Evolutionary conservation across 2,797 vertebrate genomes (phyloP).

Genomic region (Brachymystax lenok): DNA sequence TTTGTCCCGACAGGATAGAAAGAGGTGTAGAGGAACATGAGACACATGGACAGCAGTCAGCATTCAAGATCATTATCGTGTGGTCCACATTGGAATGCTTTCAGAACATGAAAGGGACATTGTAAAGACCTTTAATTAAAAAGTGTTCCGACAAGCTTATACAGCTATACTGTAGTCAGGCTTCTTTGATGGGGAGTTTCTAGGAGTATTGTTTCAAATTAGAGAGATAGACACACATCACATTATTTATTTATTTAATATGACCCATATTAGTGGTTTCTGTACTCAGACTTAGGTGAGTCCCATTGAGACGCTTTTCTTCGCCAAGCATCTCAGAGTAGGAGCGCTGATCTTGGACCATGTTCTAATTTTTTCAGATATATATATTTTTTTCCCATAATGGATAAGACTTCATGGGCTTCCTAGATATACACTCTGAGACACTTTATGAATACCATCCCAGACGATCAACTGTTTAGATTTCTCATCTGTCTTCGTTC

Average conservation of each 20-base stretch:
- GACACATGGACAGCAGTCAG: conserved; percentile 65
- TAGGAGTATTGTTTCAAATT: conserved; percentile 66
- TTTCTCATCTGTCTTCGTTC: too few species aligned
- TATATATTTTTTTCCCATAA: neutral
- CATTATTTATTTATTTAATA: conserved; percentile 72
- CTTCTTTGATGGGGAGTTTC: neutral
- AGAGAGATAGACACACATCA: conserved; percentile 46
- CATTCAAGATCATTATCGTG: conserved; percentile 52
- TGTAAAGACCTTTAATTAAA: conserved; percentile 62
- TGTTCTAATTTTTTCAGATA: too few species aligned
- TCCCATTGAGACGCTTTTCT: conserved; percentile 1
- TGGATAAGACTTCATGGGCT: too few species aligned
- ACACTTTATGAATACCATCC: too few species aligned
- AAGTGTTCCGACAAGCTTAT: conserved; percentile 55
- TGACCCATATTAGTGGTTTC: conserved; percentile 39
- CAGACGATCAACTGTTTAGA: too few species aligned
- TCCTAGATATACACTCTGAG: too few species aligned
- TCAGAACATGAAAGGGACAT: conserved; percentile 66
- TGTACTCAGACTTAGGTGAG: conserved; percentile 56
- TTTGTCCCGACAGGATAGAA: conserved; percentile 70
- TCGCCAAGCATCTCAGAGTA: neutral
- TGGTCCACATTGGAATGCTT: conserved; percentile 53
- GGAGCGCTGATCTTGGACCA: neutral
- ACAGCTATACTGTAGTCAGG: conserved; percentile 10
- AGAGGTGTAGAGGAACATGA: conserved; percentile 50